phyloP scores from a whole-genome alignment of 2,113 vertebrate genomes.

The Hippocampus guttulatus region DNA sequence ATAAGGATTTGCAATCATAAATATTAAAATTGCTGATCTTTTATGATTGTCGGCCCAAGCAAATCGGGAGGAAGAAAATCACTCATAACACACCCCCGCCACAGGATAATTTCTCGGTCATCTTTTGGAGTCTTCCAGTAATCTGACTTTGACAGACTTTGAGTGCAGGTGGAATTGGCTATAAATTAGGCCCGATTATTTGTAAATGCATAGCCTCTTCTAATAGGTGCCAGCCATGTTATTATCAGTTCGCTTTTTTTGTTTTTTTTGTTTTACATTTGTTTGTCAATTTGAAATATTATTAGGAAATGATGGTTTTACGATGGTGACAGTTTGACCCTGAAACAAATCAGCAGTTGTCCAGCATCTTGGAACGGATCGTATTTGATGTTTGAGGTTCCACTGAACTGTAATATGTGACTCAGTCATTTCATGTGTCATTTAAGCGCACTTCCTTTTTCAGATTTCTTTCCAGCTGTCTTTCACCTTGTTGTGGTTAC shows the following conservation, averaged over 20 bases:
- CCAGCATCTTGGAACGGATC: background rate
- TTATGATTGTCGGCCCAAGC: background rate
- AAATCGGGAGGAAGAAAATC: background rate
- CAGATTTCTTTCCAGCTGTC: background rate
- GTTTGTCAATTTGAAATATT: no score
- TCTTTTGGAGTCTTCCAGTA: no score
- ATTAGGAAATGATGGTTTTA: no score
- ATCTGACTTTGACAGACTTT: no score
- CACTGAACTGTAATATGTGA: background rate
- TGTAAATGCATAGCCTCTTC: no score
- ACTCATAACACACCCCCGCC: no score
- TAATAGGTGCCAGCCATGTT: no score
- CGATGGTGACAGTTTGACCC: background rate
- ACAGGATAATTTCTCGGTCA: no score
- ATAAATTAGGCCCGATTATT: no score
- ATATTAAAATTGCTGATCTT: background rate
- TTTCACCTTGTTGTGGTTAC: background rate
- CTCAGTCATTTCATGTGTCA: background rate
- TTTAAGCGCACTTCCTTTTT: background rate
- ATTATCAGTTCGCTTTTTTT: no score
- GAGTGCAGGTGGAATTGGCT: no score
- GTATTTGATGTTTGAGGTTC: background rate
- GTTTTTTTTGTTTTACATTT: no score
- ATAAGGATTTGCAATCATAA: background rate
- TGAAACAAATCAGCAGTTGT: background rate